These are phyloP conservation scores for Sapajus apella DNA, from an alignment of 2,113 vertebrate genomes.

Conservation along the genomic window DNA sequence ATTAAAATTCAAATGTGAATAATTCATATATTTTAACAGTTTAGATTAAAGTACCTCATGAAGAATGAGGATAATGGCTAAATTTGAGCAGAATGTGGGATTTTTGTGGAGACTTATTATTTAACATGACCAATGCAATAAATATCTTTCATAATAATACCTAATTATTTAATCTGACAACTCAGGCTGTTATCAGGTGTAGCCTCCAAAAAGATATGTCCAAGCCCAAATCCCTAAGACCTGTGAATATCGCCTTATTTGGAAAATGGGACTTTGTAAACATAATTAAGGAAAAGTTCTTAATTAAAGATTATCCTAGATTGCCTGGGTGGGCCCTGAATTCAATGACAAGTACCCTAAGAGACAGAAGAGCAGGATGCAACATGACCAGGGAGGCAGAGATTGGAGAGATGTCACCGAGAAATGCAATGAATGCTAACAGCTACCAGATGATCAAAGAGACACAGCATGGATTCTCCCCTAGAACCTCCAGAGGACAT, in stretches of 20 bases:
- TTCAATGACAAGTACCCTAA: background rate
- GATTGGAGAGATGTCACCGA: background rate
- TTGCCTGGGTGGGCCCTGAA: background rate
- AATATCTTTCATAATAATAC: constrained; percentile 30
- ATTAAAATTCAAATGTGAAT: constrained; percentile 34
- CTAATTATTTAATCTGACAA: constrained; percentile 18
- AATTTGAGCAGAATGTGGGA: background rate
- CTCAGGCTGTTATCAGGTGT: background rate
- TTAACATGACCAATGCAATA: background rate
- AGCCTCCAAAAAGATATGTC: background rate
- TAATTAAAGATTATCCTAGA: background rate
- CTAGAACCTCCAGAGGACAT: background rate
- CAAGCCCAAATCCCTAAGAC: background rate
- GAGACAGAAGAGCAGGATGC: background rate
- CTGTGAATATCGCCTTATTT: background rate
- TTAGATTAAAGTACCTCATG: background rate
- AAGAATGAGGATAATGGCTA: constrained; percentile 19
- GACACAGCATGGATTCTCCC: background rate
- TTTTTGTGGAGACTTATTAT: constrained; percentile 37
- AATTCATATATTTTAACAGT: constrained; percentile 27
- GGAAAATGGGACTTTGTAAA: background rate
- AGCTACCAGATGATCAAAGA: background rate
- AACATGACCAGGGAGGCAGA: background rate
- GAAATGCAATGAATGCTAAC: background rate
- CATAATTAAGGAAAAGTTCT: constrained; percentile 7